These are phyloP conservation scores for Eupithecia subfuscata DNA, from an alignment of 2,888 invertebrate genomes.

Conservation along the genomic window DNA sequence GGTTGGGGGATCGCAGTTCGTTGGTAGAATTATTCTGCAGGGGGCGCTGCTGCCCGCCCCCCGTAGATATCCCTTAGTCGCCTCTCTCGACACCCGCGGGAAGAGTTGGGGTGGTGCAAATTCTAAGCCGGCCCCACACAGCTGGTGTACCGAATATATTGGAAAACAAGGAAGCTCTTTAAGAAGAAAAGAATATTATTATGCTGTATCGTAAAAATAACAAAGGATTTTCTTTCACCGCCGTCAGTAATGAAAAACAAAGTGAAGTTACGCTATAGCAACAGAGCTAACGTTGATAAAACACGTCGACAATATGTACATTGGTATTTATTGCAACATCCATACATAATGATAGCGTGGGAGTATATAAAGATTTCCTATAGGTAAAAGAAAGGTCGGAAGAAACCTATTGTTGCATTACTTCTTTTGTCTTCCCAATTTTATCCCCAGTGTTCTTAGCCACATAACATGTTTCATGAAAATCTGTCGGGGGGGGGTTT, in stretches of 20 bases:
- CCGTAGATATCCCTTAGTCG: too few species aligned
- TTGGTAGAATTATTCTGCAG: too few species aligned
- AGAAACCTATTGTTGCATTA: neutral
- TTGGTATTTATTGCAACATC: conserved; percentile 17
- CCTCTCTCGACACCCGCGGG: too few species aligned
- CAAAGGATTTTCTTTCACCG: neutral
- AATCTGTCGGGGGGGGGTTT: too few species aligned
- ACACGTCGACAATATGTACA: conserved; percentile 20
- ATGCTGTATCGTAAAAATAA: neutral
- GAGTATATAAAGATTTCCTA: conserved; percentile 5
- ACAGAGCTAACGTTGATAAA: conserved; percentile 21
- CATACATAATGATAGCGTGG: conserved; percentile 22
- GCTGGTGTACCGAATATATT: neutral
- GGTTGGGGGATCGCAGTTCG: too few species aligned
- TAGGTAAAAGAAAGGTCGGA: neutral
- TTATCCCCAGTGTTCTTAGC: too few species aligned
- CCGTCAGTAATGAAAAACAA: neutral
- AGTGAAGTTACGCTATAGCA: neutral
- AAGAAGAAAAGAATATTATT: neutral
- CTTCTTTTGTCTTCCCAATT: neutral
- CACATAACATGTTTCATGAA: too few species aligned
- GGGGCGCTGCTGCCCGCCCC: too few species aligned
- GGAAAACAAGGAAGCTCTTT: too few species aligned
- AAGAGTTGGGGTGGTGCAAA: too few species aligned
- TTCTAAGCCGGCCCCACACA: too few species aligned